Evolutionary conservation across 2,888 invertebrate genomes (phyloP), one percentile per base, ranked within the genome.

Genomic region (Dynastes hyllus): DNA sequence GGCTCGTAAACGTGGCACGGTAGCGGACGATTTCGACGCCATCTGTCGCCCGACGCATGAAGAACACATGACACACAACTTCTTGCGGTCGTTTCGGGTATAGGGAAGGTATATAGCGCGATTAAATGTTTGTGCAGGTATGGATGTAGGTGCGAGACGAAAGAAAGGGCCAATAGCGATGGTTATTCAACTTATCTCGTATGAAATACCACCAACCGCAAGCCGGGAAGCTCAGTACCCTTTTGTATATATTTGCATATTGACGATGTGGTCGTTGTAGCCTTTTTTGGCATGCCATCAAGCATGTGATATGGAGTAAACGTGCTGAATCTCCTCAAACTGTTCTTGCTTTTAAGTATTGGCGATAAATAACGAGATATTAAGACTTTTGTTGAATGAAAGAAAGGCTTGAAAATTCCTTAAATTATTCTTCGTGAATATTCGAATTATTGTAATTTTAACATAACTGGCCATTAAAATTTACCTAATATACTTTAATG

Each of bases 1-100:
- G 78, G 79, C 37, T 77, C 83, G 80, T 83, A 83, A 83, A 82
- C 65, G 79, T 77, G 63, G 80, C 80, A 83, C 83, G 78, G 83
- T 83, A 83, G 83, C 81, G 76, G 78, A 79, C 78, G 82, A 82
- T 77, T 79, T 81, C 79, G 76, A 79, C 79, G 80, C 61, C 81
- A 80, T 81, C 79, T 82, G 83, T 83, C 80, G 80, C 78, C 58
- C 71, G 50, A 58, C 32, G 53, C 61, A 61, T 70, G 78, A 58
- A 61, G 67, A 76, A 78, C 80, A 77, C 58, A 78, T 71, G 80
- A 78, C 71, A 63, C 16, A 22, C 32, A 45, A 70, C 50, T 51
- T 67, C 37, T 80, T 81, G 80, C 76, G 82, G 80, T 80, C 78
- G 76, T 71, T 50, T 73, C 67, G 53, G 61, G 53, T 5, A 37